Evolutionary conservation across 2,888 invertebrate species (phyloP).

Genomic region (Ceratothoa steindachneri): DNA sequence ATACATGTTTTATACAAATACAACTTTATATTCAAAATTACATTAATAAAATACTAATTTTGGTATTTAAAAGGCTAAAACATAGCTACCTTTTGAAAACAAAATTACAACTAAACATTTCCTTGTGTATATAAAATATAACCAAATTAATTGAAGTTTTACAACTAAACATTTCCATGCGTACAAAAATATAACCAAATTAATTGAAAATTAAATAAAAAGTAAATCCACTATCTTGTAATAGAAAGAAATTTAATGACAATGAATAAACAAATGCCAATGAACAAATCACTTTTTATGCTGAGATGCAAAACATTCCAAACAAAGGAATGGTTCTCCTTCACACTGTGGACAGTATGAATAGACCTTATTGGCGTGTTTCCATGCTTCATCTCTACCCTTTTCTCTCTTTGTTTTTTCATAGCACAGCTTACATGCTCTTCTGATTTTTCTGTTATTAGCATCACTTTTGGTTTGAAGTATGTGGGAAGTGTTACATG

Average conservation of each 20-base stretch:
- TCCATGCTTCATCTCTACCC: neutral
- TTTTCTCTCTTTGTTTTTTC: neutral
- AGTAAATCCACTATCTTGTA: neutral
- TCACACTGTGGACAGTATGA: neutral
- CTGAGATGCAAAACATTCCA: neutral
- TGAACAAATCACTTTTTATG: neutral
- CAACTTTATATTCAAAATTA: neutral
- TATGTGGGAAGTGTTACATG: neutral
- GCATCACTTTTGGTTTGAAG: neutral
- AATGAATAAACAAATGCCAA: neutral
- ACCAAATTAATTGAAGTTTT: neutral
- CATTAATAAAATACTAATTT: neutral
- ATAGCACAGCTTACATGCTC: neutral
- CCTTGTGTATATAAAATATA: neutral
- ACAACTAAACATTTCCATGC: no score
- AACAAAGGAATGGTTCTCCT: neutral
- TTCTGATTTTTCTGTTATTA: neutral
- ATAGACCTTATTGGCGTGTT: neutral
- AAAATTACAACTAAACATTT: neutral
- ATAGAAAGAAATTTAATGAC: neutral
- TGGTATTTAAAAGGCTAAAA: neutral
- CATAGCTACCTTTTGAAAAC: neutral
- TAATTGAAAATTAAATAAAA: neutral
- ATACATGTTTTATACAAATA: neutral
- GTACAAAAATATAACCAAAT: neutral